phyloP scores from a whole-genome alignment of 2,888 invertebrate species.

The Dasypolia templi region DNA sequence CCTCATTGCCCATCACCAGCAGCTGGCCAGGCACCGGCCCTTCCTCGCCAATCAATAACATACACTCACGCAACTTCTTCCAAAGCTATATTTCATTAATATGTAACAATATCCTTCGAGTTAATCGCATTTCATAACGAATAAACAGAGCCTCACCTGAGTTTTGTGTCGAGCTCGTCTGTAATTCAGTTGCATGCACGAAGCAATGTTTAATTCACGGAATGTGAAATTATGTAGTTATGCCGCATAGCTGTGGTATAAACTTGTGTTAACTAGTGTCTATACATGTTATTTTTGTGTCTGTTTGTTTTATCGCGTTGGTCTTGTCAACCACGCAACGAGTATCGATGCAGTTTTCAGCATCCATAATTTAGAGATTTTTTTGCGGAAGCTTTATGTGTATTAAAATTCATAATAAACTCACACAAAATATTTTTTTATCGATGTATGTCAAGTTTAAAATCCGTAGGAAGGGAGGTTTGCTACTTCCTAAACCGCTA shows the following conservation, averaged over 20 bases:
- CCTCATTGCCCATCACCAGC: slow-evolving; percentile 99
- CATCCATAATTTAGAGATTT: too few species aligned
- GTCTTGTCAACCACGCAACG: too few species aligned
- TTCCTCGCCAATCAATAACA: slow-evolving; percentile 93
- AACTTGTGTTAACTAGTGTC: slow-evolving; percentile 33
- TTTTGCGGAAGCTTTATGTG: too few species aligned
- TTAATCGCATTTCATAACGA: slow-evolving; percentile 54
- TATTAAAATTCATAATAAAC: too few species aligned
- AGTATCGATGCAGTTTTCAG: too few species aligned
- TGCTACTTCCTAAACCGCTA: too few species aligned
- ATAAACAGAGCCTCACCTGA: slow-evolving; percentile 41
- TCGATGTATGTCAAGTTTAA: too few species aligned
- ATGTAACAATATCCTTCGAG: slow-evolving; percentile 51
- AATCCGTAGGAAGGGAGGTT: too few species aligned
- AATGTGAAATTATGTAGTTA: slow-evolving; percentile 58
- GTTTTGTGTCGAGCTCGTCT: slow-evolving; percentile 40
- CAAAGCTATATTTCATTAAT: slow-evolving; percentile 54
- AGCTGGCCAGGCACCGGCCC: slow-evolving; percentile 99
- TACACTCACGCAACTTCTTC: slow-evolving; percentile 10
- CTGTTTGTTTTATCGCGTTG: too few species aligned
- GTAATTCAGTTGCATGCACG: slow-evolving; percentile 41
- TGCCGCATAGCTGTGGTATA: slow-evolving; percentile 26
- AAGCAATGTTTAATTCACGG: slow-evolving; percentile 57
- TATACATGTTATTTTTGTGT: too few species aligned
- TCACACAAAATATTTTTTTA: too few species aligned